phyloP scores from a whole-genome alignment of 2,797 vertebrate genomes.

The Sebastes melanostomus region DNA sequence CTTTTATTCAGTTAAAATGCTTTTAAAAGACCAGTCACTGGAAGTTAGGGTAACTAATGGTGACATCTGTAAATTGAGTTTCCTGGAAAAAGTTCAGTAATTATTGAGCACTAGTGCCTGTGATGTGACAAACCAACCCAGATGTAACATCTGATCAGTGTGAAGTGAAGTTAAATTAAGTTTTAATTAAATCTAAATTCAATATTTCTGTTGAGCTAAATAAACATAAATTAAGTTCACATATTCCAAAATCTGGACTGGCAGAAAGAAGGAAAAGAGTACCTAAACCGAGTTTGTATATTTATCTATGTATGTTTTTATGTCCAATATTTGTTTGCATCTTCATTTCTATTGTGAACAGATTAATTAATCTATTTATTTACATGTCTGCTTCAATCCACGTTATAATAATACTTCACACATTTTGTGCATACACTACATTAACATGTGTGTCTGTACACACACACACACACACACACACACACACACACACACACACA shows the following conservation, averaged over 20 bases:
- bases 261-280: background rate
- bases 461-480: no score
- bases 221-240: background rate
- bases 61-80: conserved; percentile 1
- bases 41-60: background rate
- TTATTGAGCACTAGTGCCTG: background rate
- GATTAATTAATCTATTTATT: background rate
- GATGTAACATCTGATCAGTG: background rate
- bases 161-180: background rate
- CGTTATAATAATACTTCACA: background rate
- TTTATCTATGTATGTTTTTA: background rate
- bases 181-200: background rate
- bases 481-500: background rate
- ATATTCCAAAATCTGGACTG: background rate
- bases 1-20: background rate
- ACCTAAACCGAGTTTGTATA: background rate
- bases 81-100: background rate
- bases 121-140: background rate
- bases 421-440: background rate
- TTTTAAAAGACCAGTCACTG: conserved; percentile 1
- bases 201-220: background rate
- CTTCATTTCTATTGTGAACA: background rate
- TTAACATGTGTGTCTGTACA: background rate
- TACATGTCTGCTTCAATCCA: background rate
- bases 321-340: background rate